A percentile compares a stretch with the other conserved stretches of the same genome.
Conservation (phyloP, 1,140 invertebrate genomes). For the Ips nitidus region DNA sequence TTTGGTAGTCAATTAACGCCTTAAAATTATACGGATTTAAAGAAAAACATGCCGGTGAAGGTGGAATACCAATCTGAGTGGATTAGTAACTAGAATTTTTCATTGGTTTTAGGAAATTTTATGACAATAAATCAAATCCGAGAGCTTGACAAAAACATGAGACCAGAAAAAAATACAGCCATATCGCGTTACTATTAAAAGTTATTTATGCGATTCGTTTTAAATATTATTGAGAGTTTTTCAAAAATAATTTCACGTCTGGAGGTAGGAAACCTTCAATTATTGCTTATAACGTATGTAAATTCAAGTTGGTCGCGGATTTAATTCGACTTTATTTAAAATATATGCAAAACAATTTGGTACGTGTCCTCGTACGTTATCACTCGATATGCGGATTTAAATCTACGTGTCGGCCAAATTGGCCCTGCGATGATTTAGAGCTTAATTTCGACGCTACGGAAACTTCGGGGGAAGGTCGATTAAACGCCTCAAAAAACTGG, state of each 20-base stretch:
- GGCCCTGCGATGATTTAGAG: constrained; percentile 10
- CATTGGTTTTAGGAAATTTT: too few species aligned
- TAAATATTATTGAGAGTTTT: constrained; percentile 26
- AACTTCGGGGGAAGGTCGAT: too few species aligned
- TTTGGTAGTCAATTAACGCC: too few species aligned
- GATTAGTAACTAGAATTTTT: too few species aligned
- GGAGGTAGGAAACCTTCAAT: constrained; percentile 28
- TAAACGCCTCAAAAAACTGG: too few species aligned
- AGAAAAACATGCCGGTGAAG: too few species aligned
- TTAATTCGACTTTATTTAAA: constrained; percentile 44
- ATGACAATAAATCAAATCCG: too few species aligned
- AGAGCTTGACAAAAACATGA: too few species aligned
- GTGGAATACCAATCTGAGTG: too few species aligned
- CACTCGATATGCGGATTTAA: constrained; percentile 27
- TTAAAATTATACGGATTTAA: too few species aligned
- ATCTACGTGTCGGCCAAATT: constrained; percentile 21
- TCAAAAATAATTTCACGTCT: constrained; percentile 18
- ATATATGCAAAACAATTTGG: constrained; percentile 43
- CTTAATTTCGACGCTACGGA: constrained; percentile 5
- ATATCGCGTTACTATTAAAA: constrained; percentile 31
- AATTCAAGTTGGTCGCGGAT: constrained; percentile 44
- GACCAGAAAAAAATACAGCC: constrained; percentile 13
- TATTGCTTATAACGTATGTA: constrained; percentile 40
- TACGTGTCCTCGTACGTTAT: constrained; percentile 32
- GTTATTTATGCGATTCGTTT: constrained; percentile 31